Conservation (phyloP, 1,140 invertebrate species). For the Drosophila baimaii region DNA sequence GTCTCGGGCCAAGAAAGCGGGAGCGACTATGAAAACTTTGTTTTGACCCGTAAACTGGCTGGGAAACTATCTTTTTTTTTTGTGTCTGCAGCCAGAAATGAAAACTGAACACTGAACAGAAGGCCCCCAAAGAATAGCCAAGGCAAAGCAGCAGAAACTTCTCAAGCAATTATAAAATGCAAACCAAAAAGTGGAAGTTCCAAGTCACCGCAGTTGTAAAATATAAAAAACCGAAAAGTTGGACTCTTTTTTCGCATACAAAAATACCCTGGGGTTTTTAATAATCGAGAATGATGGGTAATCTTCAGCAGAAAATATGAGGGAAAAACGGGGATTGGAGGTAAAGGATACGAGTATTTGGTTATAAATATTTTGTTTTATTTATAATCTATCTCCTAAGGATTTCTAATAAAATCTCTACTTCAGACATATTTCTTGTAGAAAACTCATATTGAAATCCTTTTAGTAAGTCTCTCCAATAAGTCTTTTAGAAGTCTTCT, state of each 20-base stretch:
- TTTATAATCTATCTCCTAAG: background rate
- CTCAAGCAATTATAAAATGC: slow-evolving; percentile 77
- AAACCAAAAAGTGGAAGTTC: slow-evolving; percentile 40
- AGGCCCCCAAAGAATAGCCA: slow-evolving; percentile 26
- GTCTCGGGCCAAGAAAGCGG: slow-evolving; percentile 21
- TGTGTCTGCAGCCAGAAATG: slow-evolving; percentile 28
- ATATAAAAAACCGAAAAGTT: slow-evolving; percentile 16
- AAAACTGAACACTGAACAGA: slow-evolving; percentile 9
- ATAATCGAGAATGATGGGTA: background rate
- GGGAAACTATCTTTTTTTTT: slow-evolving; percentile 50
- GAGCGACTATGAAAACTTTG: slow-evolving; percentile 53
- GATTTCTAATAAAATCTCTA: too few species aligned
- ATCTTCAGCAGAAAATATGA: too few species aligned
- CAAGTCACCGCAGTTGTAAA: slow-evolving; percentile 41
- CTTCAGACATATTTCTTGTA: too few species aligned
- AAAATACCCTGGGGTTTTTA: slow-evolving; percentile 17
- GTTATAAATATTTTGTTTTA: background rate
- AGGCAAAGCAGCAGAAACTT: slow-evolving; percentile 47
- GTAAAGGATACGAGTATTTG: background rate
- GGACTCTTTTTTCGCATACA: background rate
- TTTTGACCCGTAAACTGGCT: slow-evolving; percentile 63
- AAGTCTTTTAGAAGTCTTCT: too few species aligned
- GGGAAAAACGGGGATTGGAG: too few species aligned
- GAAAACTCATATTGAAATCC: too few species aligned
- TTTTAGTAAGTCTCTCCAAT: too few species aligned